Base-by-base conservation (phyloP, 2,888 invertebrate genomes). In the Mesochorus sp. region DNA sequence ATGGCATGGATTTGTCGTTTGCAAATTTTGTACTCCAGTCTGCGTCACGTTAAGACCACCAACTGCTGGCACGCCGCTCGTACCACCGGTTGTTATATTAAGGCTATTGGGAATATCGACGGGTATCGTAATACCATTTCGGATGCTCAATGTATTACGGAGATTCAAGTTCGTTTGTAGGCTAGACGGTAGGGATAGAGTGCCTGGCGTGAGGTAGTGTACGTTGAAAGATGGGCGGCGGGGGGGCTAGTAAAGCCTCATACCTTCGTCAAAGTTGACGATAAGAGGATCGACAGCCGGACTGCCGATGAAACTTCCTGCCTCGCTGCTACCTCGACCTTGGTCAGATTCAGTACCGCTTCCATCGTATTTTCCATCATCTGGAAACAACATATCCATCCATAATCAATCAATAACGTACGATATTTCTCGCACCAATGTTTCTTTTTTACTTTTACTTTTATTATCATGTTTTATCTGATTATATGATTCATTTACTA, bases 261-360 rank as follows among this genome's bases (percentile, higher is more conserved):
- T 95, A 95, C 95, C 95, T 95, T 95, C 95, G 93, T 95, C 95
- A 91, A 95, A 95, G 93, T 94, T 95, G 89, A 95, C 95, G 87
- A 95, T 95, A 86, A 95, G 93, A 42, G 95, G 94, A 89, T 95
- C 95, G 81, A 94, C 94, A 57, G 94, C 93, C 82, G 91, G 90
- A 83, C 88, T 91, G 76, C 88, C 88, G 76, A 89, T 90, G 85
- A 90, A 91, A 84, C 89, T 89, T 61, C 89, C 88, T 53, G 90
- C 88, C 76, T 90, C 89, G 79, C 89, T 89, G 85, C 89, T 89
- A 61, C 89, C 88, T 75, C 90, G 88, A 75, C 89, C 89, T 82
- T 88, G 90, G 79, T 89, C 89, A 31, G 90, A 88, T 68, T 90
- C 90, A 34, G 89, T 87, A 74, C 88, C 88, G 83, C 87, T 89